Evolutionary conservation across 2,113 vertebrate genomes (phyloP), one percentile per base, ranked within the genome.

Genomic region (Oryzias javanicus): DNA sequence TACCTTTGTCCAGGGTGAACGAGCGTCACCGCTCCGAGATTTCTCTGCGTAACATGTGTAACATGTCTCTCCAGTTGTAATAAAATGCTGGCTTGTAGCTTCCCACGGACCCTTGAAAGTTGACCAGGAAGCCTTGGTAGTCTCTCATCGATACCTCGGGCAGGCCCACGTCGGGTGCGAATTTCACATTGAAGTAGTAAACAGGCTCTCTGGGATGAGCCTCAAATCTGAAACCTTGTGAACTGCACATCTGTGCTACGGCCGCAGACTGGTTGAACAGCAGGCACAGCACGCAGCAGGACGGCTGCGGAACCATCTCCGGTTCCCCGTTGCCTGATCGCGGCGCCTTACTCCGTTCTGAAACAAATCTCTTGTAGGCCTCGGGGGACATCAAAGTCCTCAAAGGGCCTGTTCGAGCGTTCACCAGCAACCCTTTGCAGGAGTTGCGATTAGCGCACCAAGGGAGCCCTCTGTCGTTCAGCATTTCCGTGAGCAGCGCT

Each of bases 51-150:
- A 50, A 22, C 6, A 25, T 25, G 2, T 15, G 4, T 0, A 25
- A 12, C 55, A 57, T 27, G 16, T 58, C 42, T 47, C 55, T n/a
- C 55, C 55, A 58, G 12, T 58, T 58, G 24, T 58, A 47, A 15
- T 58, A 58, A 13, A 58, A 14, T 0, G 55, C 14, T 2, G 55
- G 55, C 12, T 29, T 58, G 42, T 29, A 58, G 16, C 42, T 18
- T 2, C 55, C 55, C 6, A 58, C 55, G 0, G 55, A 46, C 0
- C 55, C 44, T 19, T 29, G 55, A 24, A 47, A 58, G 17, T 29
- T 29, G 22, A 58, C 4, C 4, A 58, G 4, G 13, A 18, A 29
- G 3, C 24, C 24, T 6, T 29, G 55, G 42, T 14, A 29, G 2
- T 27, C 12, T 1, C 27, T 15, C 14, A 47, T 6, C 2, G 4